Evolutionary conservation across 2,797 vertebrate genomes (phyloP).

Genomic region (Spondyliosoma cantharus): DNA sequence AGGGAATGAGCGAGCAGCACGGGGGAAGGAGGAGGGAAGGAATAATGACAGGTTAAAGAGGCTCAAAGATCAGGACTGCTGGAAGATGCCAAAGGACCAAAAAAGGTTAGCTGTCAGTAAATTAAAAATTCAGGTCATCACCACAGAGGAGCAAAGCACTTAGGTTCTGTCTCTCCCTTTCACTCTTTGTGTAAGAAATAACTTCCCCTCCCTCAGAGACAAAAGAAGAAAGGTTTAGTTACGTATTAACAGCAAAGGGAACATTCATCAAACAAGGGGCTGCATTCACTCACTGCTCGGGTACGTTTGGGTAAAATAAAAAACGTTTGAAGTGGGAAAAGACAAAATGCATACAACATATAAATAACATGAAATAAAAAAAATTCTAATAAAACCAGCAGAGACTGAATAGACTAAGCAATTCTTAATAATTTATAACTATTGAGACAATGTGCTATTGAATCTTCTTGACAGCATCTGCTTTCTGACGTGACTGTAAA

Average conservation of each 20-base stretch:
- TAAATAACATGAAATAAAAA: constrained; percentile 38
- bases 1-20: constrained; percentile 84
- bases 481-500: constrained; percentile 16
- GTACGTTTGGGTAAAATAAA: constrained; percentile 48
- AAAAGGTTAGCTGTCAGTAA: constrained; percentile 67
- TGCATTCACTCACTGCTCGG: constrained; percentile 66
- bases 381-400: constrained; percentile 17
- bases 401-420: constrained; percentile 12
- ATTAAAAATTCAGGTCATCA: constrained; percentile 57
- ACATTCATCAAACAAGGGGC: constrained; percentile 63
- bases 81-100: constrained; percentile 67
- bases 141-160: constrained; percentile 62
- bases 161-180: constrained; percentile 50
- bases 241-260: constrained; percentile 65
- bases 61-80: constrained; percentile 76
- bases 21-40: constrained; percentile 85
- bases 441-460: constrained; percentile 18
- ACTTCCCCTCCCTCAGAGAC: constrained; percentile 54
- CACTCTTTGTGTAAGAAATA: constrained; percentile 52
- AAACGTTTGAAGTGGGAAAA: constrained; percentile 40
- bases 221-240: constrained; percentile 67
- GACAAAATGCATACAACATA: constrained; percentile 49
- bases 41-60: constrained; percentile 85
- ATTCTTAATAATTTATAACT: constrained; percentile 16
- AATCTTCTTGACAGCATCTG: constrained; percentile 33